Base-by-base conservation (phyloP, 2,888 invertebrate species). In the Drosophila seclusa region DNA sequence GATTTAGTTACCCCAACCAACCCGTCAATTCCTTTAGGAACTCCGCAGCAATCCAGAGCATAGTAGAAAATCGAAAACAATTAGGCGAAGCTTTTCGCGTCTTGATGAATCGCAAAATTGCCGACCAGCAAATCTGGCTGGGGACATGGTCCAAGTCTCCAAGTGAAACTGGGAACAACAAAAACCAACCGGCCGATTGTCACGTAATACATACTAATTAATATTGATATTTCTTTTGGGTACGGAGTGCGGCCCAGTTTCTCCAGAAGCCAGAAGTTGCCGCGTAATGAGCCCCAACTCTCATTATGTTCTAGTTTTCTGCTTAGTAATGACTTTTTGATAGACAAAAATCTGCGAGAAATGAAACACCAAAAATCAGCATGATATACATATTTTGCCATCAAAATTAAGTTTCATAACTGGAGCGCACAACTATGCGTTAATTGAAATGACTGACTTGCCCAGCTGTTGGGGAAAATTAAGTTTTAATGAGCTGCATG, bases 121-220 rank as follows among this genome's bases (percentile, higher is more conserved):
- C 38, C 50, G 63, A 45, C 27, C 64, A 64, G 32, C 32, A 53
- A 74, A 74, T 65, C 58, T 40, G 53, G 24, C 36, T 38, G 36
- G 29, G 16, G 38, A 52, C 34, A 16, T 45, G 21, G 29, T 24
- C n/a, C 27, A 8, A 16, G 42, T 50, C 31, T 27, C 21, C 21
- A 42, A 32, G 13, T 31, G 21, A 21, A 38, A 21, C 34, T 45
- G 32, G 61, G 21, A 57, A 24, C 24, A 27, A 36, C 11, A 52
- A 42, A 48, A 52, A 52, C 50, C 54, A 38, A 55, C 59, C 64
- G 49, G 54, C 77, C 74, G 76, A 72, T 90, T 90, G 89, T 89
- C 90, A 90, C 85, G 90, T 90, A 85, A 90, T 90, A 76, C 85
- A 81, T 64, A 90, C 85, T 85, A 85, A 85, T 85, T 85, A 85